Conservation (phyloP, 2,113 vertebrate species). For the Carassius carassius region DNA sequence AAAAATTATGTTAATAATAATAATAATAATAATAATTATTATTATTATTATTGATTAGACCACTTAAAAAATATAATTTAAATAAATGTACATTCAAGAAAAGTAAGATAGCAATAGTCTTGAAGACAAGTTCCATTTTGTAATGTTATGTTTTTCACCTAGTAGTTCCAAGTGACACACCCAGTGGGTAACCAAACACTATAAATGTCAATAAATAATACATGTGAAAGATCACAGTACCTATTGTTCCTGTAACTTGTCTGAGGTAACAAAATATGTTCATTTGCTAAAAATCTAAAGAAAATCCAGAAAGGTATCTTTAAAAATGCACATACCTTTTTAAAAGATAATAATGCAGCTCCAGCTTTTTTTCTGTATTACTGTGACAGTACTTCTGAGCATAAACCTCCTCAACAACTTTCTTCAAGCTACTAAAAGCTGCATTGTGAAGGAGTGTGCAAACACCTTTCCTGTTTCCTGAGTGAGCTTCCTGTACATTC, state of each 20-base stretch:
- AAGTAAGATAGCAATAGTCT: not conserved
- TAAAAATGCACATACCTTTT: constrained; percentile 6
- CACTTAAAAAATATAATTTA: not conserved
- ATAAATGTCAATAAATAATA: no score
- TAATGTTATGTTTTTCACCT: no score
- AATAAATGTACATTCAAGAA: not conserved
- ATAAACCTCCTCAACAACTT: not conserved
- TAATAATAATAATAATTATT: not conserved
- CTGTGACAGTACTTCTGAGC: not conserved
- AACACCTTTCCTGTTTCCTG: not conserved
- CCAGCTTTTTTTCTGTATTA: not conserved
- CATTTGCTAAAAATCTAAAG: not conserved
- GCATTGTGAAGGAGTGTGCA: not conserved
- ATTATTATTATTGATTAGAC: not conserved
- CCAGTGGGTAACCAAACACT: no score
- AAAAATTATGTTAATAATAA: not conserved
- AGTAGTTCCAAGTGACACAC: no score
- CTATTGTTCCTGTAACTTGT: not conserved
- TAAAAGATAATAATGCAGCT: not conserved
- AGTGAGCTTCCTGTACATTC: not conserved
- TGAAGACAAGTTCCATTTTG: not conserved
- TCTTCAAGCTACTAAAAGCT: not conserved
- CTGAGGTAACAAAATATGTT: not conserved
- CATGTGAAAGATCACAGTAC: no score
- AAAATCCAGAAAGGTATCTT: not conserved